Evolutionary conservation across 2,888 invertebrate species (phyloP), one percentile per base, ranked within the genome.

Genomic region (Neoaliturus tenellus): DNA sequence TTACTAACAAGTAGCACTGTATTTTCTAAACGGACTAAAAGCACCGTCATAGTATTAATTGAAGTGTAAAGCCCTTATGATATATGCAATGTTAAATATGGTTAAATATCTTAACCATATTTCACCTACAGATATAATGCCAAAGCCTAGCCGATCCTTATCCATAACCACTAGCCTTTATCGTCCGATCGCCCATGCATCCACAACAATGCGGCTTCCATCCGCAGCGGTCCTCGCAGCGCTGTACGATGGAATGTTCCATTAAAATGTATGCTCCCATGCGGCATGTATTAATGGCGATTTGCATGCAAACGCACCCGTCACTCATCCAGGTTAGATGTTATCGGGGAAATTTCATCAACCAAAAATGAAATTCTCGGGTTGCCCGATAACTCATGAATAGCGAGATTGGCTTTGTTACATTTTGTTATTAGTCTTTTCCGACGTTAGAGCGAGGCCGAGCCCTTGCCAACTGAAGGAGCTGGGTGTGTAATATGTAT

Each of bases 331-430:
- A 4, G 39, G 20, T 17, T 33, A 28, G 67, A 67, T 67, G 67
- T n/a, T 39, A 39, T 39, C 39, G 39, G 39, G 69, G 14, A 69
- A 67, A 39, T 69, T 69, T 69, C 69, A 69, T 69, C 69, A 69
- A 39, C 39, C 35, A 69, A 39, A 39, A 69, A 69, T 69, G 35
- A 69, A 69, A 69, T 69, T 69, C 20, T 35, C 35, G 39, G 23
- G n/a, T 69, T 39, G n/a, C 8, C 69, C 39, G 69, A 69, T 69
- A 33, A 35, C 69, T 69, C 69, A 69, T 69, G 69, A 69, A 69
- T 69, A 69, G 39, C 69, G 69, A 39, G 69, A 69, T 69, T 69
- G 69, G 69, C 8, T 62, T 69, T 69, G 69, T 67, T 67, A 67
- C 67, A 67, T 33, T 33, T 67, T 14, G 67, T 67, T 55, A 28